These are phyloP conservation scores for Sceloporus undulatus DNA, from an alignment of 2,113 vertebrate species.

Conservation along the genomic window DNA sequence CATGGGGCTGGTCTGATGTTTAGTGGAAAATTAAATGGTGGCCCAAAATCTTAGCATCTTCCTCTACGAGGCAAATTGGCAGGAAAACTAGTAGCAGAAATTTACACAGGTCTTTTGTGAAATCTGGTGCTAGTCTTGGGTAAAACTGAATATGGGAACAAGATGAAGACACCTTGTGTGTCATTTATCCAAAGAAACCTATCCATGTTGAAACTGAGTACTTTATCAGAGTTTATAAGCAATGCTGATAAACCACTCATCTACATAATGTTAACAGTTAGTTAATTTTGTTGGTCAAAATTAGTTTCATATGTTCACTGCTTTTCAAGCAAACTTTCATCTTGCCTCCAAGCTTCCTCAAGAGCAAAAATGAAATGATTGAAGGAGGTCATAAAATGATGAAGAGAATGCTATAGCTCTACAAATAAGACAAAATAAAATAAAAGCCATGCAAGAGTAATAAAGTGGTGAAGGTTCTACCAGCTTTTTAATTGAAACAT, in stretches of 20 bases:
- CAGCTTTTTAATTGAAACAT: conserved; percentile 71
- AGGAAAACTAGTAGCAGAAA: too few species aligned
- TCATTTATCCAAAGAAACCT: background rate
- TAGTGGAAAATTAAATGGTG: background rate
- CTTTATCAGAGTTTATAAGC: background rate
- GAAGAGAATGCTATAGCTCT: conserved; percentile 55
- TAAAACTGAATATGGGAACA: background rate
- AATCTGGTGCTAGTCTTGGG: background rate
- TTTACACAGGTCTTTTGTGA: background rate
- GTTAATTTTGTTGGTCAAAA: conserved; percentile 59
- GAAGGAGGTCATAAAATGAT: conserved; percentile 64
- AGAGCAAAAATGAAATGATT: conserved; percentile 60
- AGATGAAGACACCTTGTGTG: background rate
- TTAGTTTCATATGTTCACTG: conserved; percentile 42
- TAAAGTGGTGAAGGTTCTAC: conserved; percentile 57
- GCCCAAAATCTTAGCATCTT: background rate
- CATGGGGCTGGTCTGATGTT: background rate
- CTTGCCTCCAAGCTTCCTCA: conserved; percentile 32
- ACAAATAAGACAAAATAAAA: conserved; percentile 36
- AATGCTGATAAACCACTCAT: background rate
- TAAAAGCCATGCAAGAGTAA: conserved; percentile 64
- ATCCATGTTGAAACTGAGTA: background rate
- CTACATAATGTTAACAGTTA: conserved; percentile 49
- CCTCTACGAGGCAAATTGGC: background rate
- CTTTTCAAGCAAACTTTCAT: conserved; percentile 42